Evolutionary conservation across 2,797 vertebrate species (phyloP).

Genomic region (Danio aesculapii): DNA sequence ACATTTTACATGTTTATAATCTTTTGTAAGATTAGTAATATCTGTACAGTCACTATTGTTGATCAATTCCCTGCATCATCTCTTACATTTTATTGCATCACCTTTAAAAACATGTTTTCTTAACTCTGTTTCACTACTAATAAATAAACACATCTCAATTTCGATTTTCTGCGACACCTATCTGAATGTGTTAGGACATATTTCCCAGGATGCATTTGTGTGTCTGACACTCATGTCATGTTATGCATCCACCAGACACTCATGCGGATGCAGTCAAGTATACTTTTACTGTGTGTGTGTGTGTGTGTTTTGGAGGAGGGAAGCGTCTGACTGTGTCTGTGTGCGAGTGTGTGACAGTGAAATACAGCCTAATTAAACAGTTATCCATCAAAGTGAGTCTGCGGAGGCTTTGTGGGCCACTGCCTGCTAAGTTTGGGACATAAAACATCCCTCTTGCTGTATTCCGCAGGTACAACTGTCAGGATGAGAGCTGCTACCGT

Average conservation of each 20-base stretch:
- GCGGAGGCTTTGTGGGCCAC: slow-evolving; percentile 42
- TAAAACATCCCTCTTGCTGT: slow-evolving; percentile 73
- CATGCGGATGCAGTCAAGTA: slow-evolving; percentile 4
- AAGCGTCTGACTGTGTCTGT: slow-evolving; percentile 28
- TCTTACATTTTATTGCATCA: slow-evolving; percentile 1
- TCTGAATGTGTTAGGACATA: background rate
- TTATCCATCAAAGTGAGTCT: slow-evolving; percentile 70
- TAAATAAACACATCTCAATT: slow-evolving; percentile 1
- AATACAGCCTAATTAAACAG: slow-evolving; percentile 75
- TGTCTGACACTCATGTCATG: slow-evolving; percentile 29
- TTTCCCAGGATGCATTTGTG: slow-evolving; percentile 18
- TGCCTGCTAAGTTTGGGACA: slow-evolving; percentile 59
- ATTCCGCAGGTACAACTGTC: slow-evolving; percentile 92
- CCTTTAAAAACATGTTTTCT: background rate
- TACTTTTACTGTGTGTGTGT: background rate
- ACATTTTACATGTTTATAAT: no score
- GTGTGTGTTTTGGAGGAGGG: slow-evolving; percentile 10
- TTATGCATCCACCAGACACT: background rate
- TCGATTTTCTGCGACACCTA: background rate
- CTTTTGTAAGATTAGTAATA: no score
- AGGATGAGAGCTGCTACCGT: slow-evolving; percentile 94
- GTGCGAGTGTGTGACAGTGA: slow-evolving; percentile 62
- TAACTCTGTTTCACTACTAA: background rate
- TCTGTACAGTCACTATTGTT: background rate
- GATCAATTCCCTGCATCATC: background rate